Evolutionary conservation across 2,888 invertebrate genomes (phyloP), one percentile per base, ranked within the genome.

Genomic region (Acanthosepion pharaonis): DNA sequence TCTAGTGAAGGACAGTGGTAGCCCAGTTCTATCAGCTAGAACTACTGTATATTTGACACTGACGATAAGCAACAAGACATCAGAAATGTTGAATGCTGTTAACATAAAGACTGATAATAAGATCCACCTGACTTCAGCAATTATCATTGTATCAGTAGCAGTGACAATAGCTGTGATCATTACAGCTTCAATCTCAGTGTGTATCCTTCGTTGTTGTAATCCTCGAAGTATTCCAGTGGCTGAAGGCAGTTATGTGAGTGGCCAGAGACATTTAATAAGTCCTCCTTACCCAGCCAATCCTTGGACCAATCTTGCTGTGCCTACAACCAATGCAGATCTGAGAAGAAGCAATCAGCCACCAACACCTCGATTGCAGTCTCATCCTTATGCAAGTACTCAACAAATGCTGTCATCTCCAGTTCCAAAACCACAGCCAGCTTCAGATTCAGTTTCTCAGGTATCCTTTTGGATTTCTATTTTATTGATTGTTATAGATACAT

Each of bases 141-240:
- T 78, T 78, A 78, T 78, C 78, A 78, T 78, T 78, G 78, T 78
- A 11, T 78, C 78, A 15, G 78, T 78, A 33, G 78, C 78, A 78
- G 78, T 78, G 78, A 78, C 78, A 78, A 78, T 78, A 78, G 78
- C 78, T 78, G 78, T 78, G 78, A 78, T 78, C 78, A 78, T 78
- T 78, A 78, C 78, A 78, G 78, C 78, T n/a, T 78, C 78, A 78
- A 78, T 78, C 78, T 78, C 78, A 78, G 78, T 78, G 78, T 78
- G 78, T 78, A 78, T 78, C n/a, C 78, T 78, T 78, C 78, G 78
- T 11, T 78, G 78, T 78, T 78, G 78, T 33, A 78, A 78, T 78
- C 78, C 78, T 78, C 78, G 78, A 2, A 78, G 78, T 78, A 6
- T 78, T 33, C 78, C 78, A 78, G 33, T 78, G 5, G 33, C 18